These are phyloP conservation scores for Eupithecia inturbata DNA, from an alignment of 2,888 invertebrate genomes.

Conservation along the genomic window DNA sequence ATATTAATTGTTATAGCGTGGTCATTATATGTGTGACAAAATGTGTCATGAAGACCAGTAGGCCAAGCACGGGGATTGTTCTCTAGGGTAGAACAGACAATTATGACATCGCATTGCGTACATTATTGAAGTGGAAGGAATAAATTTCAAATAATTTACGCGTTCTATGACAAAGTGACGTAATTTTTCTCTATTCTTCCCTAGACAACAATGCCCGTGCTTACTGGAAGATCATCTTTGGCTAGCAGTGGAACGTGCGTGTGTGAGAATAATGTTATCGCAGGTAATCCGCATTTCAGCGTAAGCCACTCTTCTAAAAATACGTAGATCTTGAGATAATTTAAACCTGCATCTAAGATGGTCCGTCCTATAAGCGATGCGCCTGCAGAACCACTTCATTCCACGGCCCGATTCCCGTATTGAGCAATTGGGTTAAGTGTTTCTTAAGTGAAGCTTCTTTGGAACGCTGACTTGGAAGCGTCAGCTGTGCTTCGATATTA, in stretches of 20 bases:
- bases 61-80: no score
- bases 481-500: slow-evolving; percentile 15
- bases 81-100: no score
- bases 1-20: neutral
- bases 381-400: slow-evolving; percentile 17
- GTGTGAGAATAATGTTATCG: no score
- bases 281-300: neutral
- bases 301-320: neutral
- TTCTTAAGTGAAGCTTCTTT: slow-evolving; percentile 41
- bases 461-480: slow-evolving; percentile 17
- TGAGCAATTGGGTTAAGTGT: slow-evolving; percentile 47
- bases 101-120: no score
- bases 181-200: no score
- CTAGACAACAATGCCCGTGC: no score
- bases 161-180: no score
- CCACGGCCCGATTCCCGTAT: slow-evolving; percentile 43
- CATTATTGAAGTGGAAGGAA: no score
- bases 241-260: no score
- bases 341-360: slow-evolving; percentile 11
- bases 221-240: neutral
- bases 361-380: slow-evolving; percentile 17
- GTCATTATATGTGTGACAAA: neutral
- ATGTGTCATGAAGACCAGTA: no score
- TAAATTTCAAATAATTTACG: no score
- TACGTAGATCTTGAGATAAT: neutral